Evolutionary conservation across 2,797 vertebrate genomes (phyloP), one percentile per base, ranked within the genome.

Genomic region (Fistularia tabacaria): DNA sequence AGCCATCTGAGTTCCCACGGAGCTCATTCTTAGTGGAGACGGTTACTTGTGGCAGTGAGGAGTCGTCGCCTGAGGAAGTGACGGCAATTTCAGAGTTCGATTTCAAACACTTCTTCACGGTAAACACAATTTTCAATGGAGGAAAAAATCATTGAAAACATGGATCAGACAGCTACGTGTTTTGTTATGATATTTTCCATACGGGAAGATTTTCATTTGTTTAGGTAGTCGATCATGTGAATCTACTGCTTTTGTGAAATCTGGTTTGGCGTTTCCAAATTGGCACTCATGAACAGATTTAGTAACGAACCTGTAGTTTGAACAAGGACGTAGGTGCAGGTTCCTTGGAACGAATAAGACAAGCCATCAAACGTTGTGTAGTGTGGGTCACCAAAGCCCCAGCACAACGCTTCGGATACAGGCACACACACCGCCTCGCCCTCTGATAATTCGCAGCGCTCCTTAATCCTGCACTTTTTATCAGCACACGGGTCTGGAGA

Each of bases 21-120:
- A 72, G 52, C n/a, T 82, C 72, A 7, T 85, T 88, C 64, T 65
- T 73, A n/a, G 44, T 59, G 45, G 51, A 64, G 37, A 73, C 57
- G 1, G 51, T 49, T 10, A 73, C 39, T 1, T 42, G 8, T 15
- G 71, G 51, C 37, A 73, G 44, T 10, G 57, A 46, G 7, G 54
- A 11, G 38, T 73, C 71, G n/a, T 10, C 10, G 49, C 65, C 71
- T 73, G 51, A 38, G 13, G 1, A 6, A 38, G 50, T 15, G 7
- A 25, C 8, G 50, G 50, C 12, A 41, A 43, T 40, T 51, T 13
- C 5, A 44, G 43, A 12, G n/a, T n/a, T 43, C 37, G 9, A 49
- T 49, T 10, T 39, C 48, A 45, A 10, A 38, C 36, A 5, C 6
- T 7, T 49, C 11, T 36, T 15, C 25, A 25, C 25, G 25, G 5